These are phyloP conservation scores for Caenorhabditis parvicauda DNA, from an alignment of 2,888 invertebrate species.

Conservation along the genomic window DNA sequence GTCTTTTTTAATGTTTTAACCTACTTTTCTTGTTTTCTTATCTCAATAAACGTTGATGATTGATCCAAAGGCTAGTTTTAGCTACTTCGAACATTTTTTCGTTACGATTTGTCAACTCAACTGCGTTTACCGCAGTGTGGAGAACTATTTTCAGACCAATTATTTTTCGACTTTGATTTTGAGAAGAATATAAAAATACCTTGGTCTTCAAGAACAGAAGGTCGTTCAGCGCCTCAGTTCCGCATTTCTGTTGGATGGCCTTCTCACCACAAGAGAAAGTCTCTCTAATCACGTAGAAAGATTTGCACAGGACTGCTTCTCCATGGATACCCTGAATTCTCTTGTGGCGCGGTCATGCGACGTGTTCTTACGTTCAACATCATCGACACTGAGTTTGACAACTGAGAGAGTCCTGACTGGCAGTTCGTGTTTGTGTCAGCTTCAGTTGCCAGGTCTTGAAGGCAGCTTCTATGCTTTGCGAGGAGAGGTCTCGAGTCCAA, in stretches of 20 bases:
- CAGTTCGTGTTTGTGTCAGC: slow-evolving; percentile 41
- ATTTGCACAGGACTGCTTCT: slow-evolving; percentile 58
- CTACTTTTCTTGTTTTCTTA: no score
- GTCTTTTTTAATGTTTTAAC: no score
- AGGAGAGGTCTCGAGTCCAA: slow-evolving; percentile 42
- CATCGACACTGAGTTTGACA: slow-evolving; percentile 47
- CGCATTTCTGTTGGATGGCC: slow-evolving; percentile 42
- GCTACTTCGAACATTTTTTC: no score
- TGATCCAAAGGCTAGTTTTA: no score
- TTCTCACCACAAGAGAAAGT: slow-evolving; percentile 54
- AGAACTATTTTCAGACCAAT: no score
- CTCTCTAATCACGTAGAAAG: slow-evolving; percentile 54
- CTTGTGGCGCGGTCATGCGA: background rate
- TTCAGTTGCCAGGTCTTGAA: slow-evolving; percentile 33
- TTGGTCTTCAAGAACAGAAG: slow-evolving; percentile 40
- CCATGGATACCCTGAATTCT: slow-evolving; percentile 50
- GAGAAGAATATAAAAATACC: no score
- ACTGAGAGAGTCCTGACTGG: slow-evolving; percentile 44
- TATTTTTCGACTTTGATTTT: no score
- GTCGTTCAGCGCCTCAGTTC: slow-evolving; percentile 38
- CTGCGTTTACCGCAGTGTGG: no score
- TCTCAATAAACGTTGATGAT: no score
- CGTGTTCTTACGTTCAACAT: slow-evolving; percentile 41
- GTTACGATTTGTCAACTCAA: no score
- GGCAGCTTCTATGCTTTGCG: slow-evolving; percentile 46